Percentiles rank a stretch among this genome's conserved stretches.
These are phyloP conservation scores for Sorex maritimensis DNA, from an alignment of 2,797 vertebrate species.

Conservation along the genomic window DNA sequence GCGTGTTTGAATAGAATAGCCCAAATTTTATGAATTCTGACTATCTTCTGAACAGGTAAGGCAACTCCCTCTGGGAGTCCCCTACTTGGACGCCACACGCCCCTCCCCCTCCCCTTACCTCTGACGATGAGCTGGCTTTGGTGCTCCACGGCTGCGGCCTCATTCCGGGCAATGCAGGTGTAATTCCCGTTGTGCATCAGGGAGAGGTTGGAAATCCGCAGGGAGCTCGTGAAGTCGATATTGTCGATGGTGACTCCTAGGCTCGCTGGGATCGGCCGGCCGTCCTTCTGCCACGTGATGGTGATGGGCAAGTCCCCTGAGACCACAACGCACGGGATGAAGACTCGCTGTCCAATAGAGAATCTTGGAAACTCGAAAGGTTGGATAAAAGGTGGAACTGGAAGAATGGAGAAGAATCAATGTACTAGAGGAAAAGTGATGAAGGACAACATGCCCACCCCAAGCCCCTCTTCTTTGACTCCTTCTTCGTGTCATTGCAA, in stretches of 20 bases:
- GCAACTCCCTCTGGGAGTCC: not conserved
- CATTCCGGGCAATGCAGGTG: constrained; percentile 98
- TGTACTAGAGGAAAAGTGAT: not conserved
- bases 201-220: constrained; percentile 98
- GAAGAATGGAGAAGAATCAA: constrained; percentile 64
- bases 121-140: constrained; percentile 98
- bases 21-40: not conserved
- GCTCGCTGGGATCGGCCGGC: constrained; percentile 96
- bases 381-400: constrained; percentile 99
- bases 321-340: constrained; percentile 99
- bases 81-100: not conserved
- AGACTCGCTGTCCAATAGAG: constrained; percentile 98
- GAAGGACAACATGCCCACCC: rapidly evolving
- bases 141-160: constrained; percentile 97
- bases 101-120: constrained; percentile 91
- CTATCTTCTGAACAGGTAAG: not conserved
- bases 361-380: constrained; percentile 99
- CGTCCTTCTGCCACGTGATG: constrained; percentile 99
- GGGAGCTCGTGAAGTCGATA: constrained; percentile 99
- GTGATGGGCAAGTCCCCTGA: constrained; percentile 98
- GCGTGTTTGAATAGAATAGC: not conserved
- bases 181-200: constrained; percentile 99
- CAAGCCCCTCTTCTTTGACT: rapidly evolving
- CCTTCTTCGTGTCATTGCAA: no score
- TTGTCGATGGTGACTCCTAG: constrained; percentile 99